Evolutionary conservation across 2,113 vertebrate genomes (phyloP).

Genomic region (Pomatostomus ruficeps): DNA sequence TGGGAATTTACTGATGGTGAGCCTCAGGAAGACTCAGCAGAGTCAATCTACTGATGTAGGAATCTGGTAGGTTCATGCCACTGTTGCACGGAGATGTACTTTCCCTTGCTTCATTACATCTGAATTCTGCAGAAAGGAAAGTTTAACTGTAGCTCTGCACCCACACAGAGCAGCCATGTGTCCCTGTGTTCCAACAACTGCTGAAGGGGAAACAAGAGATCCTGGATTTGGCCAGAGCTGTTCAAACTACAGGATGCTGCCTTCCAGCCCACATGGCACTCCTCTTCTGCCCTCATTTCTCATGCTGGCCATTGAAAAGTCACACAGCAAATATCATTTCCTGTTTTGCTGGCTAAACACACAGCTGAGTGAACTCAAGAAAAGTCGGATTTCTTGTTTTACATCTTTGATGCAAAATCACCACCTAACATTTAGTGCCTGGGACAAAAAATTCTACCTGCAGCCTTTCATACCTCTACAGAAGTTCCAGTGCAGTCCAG

Average conservation of each 20-base stretch:
- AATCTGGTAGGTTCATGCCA: not conserved
- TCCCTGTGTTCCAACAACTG: not conserved
- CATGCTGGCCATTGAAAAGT: not conserved
- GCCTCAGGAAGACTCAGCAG: not conserved
- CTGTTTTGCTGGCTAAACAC: not conserved
- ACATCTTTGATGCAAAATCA: not conserved
- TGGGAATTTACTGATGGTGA: not conserved
- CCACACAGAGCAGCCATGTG: not conserved
- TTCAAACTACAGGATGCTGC: not conserved
- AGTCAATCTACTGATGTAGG: not conserved
- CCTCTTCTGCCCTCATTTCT: not conserved
- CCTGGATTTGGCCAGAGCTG: not conserved
- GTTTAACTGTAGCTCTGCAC: not conserved
- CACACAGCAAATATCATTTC: not conserved
- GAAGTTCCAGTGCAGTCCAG: not conserved
- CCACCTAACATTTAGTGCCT: rapidly evolving
- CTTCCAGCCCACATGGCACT: not conserved
- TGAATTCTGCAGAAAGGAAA: not conserved
- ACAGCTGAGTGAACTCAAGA: not conserved
- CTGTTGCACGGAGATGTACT: not conserved
- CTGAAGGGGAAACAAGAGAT: not conserved
- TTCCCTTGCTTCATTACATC: not conserved
- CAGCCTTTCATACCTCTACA: not conserved
- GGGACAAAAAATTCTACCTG: not conserved
- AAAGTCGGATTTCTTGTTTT: not conserved